phyloP scores from a whole-genome alignment of 2,113 vertebrate genomes.

The Agelaius phoeniceus region DNA sequence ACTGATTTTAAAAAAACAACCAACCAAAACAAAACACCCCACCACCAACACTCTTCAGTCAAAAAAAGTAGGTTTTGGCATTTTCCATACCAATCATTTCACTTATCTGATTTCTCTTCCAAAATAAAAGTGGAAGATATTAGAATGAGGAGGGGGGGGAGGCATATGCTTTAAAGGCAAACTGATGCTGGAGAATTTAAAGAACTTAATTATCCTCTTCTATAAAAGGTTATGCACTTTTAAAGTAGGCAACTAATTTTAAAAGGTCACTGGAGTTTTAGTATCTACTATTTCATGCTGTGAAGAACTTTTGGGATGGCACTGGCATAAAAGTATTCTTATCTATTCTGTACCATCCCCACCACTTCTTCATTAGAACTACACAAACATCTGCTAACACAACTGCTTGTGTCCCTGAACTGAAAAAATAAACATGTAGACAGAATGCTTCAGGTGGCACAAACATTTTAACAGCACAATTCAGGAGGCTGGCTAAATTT shows the following conservation, averaged over 20 bases:
- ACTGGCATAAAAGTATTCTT: background rate
- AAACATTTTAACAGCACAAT: background rate
- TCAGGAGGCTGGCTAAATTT: background rate
- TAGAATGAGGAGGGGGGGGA: background rate
- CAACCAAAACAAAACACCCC: background rate
- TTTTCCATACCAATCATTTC: background rate
- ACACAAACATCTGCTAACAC: background rate
- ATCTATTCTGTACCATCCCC: background rate
- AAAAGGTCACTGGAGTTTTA: background rate
- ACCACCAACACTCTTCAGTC: no score
- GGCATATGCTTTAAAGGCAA: background rate
- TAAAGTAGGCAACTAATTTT: background rate
- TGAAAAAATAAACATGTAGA: background rate
- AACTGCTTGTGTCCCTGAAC: background rate
- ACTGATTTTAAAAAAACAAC: background rate
- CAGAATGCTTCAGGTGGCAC: background rate
- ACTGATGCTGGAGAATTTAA: background rate
- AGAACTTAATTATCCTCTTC: background rate
- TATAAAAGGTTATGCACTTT: background rate
- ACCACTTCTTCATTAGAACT: background rate
- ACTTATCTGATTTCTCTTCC: background rate
- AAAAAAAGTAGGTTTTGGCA: background rate
- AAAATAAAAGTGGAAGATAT: background rate
- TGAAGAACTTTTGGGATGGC: background rate
- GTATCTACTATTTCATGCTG: background rate